These are phyloP conservation scores for Anser brachyrhynchus DNA, from an alignment of 2,113 vertebrate species.

Conservation along the genomic window DNA sequence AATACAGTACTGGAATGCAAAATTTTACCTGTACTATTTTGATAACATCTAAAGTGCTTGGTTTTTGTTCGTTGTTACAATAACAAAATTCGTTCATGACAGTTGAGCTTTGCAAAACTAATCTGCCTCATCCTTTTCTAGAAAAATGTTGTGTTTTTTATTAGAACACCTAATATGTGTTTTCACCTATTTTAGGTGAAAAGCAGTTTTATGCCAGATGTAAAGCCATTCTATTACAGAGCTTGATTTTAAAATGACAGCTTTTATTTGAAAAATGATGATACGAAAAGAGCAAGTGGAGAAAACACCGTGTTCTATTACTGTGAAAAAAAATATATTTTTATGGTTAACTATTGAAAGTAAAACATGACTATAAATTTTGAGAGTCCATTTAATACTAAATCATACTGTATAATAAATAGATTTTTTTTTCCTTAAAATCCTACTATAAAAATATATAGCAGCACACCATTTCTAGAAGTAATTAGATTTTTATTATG, in stretches of 20 bases:
- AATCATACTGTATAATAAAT: not conserved
- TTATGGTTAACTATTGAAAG: not conserved
- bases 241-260: not conserved
- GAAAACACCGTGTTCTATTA: not conserved
- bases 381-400: not conserved
- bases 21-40: not conserved
- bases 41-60: not conserved
- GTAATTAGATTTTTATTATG: constrained; percentile 28
- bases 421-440: not conserved
- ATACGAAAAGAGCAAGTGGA: not conserved
- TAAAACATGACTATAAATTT: not conserved
- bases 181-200: not conserved
- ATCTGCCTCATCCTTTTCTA: not conserved
- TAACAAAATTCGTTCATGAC: not conserved
- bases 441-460: not conserved
- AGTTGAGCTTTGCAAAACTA: not conserved
- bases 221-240: not conserved
- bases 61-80: not conserved
- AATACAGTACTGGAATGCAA: not conserved
- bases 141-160: not conserved
- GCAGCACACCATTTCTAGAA: not conserved
- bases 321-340: not conserved
- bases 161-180: too few species aligned
- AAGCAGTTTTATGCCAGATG: not conserved
- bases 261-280: not conserved